A percentile compares a stretch with the other conserved stretches of the same genome.
phyloP scores from a whole-genome alignment of 2,888 invertebrate species.

The Cantharis rufa region DNA sequence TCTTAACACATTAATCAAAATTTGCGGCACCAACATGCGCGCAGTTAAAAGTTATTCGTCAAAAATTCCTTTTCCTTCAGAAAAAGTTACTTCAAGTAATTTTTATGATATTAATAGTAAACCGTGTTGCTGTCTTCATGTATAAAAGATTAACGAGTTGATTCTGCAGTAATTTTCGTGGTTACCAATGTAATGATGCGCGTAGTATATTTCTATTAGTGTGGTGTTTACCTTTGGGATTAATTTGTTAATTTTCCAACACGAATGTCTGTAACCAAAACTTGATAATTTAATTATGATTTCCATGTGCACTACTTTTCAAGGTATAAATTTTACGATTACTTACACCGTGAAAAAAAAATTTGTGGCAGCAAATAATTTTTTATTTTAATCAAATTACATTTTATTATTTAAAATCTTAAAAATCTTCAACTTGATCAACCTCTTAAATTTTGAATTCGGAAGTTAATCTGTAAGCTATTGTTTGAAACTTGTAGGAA shows the following conservation, averaged over 20 bases:
- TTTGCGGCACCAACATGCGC: neutral
- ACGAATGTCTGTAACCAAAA: neutral
- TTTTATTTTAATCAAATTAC: too few relatives aligned
- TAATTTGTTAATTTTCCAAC: neutral
- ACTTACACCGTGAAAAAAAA: too few relatives aligned
- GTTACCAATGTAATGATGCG: neutral
- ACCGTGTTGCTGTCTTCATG: neutral
- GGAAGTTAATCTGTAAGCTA: neutral
- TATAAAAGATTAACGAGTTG: neutral
- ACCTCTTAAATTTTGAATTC: neutral
- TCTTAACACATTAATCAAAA: neutral
- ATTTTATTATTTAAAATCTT: neutral
- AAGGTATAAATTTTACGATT: neutral
- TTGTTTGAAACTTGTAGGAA: neutral
- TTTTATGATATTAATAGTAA: neutral
- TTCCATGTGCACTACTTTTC: neutral
- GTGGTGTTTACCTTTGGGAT: neutral
- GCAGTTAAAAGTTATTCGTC: neutral
- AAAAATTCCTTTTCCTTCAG: neutral
- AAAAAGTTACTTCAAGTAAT: neutral
- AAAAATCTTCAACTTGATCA: neutral
- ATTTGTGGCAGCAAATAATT: too few relatives aligned
- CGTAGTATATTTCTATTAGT: neutral
- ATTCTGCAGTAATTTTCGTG: neutral
- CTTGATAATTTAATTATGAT: neutral